phyloP scores from a whole-genome alignment of 2,113 vertebrate species.

The Gorsachius goisagi region DNA sequence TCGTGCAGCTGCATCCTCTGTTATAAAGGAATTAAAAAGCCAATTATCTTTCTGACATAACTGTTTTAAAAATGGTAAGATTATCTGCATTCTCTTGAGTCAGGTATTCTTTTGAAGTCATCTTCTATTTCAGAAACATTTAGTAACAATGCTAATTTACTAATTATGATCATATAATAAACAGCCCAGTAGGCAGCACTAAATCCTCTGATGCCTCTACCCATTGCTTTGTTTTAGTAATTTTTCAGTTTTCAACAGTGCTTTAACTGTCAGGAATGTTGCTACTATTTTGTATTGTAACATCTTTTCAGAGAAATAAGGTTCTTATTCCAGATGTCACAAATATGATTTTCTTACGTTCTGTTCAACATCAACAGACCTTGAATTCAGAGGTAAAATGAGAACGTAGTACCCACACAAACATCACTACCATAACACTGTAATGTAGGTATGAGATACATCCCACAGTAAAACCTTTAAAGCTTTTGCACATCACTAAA shows the following conservation, averaged over 20 bases:
- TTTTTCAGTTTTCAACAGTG: background rate
- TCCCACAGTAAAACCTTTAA: background rate
- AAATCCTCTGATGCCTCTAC: background rate
- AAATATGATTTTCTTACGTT: background rate
- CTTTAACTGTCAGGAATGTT: background rate
- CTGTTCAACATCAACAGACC: background rate
- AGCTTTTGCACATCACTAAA: background rate
- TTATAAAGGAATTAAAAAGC: background rate
- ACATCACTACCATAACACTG: background rate
- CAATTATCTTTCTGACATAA: background rate
- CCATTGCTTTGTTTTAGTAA: background rate
- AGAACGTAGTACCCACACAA: background rate
- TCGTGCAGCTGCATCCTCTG: slow-evolving; percentile 89
- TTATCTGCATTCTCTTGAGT: background rate
- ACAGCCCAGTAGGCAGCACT: background rate
- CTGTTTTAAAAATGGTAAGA: background rate
- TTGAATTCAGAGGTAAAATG: background rate
- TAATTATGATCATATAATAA: background rate
- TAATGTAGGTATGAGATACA: background rate
- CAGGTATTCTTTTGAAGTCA: background rate
- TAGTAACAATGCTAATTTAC: background rate
- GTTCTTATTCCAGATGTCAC: background rate
- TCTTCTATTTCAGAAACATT: background rate
- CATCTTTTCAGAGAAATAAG: background rate
- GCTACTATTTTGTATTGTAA: background rate